Evolutionary conservation across 2,888 invertebrate species (phyloP).

Genomic region (Andrena dorsata): DNA sequence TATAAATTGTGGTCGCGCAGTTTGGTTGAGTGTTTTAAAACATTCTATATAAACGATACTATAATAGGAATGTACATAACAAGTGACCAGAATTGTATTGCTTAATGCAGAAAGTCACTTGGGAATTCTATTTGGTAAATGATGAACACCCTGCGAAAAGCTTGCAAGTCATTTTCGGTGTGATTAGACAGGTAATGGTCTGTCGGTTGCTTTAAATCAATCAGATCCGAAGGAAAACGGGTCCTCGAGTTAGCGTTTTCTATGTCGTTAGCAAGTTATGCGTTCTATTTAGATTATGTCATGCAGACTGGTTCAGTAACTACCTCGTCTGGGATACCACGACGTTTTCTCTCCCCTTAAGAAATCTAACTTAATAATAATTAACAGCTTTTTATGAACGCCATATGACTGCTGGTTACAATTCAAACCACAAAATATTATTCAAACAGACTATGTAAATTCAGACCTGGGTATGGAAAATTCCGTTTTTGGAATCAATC

Average conservation of each 20-base stretch:
- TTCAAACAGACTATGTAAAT: too few relatives aligned
- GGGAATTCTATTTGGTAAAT: background rate
- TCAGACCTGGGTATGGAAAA: too few relatives aligned
- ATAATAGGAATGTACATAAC: too few relatives aligned
- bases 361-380: too few relatives aligned
- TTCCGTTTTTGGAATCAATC: background rate
- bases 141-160: background rate
- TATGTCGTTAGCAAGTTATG: constrained; percentile 35
- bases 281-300: constrained; percentile 40
- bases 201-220: constrained; percentile 56
- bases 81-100: too few relatives aligned
- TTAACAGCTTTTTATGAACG: too few relatives aligned
- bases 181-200: constrained; percentile 51
- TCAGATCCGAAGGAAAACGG: constrained; percentile 53
- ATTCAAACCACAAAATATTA: too few relatives aligned
- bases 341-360: constrained; percentile 51
- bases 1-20: too few relatives aligned
- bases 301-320: constrained; percentile 59
- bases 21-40: too few relatives aligned
- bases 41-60: too few relatives aligned
- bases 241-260: constrained; percentile 34
- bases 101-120: background rate
- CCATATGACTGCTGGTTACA: too few relatives aligned
- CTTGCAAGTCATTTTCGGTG: constrained; percentile 47
- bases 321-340: constrained; percentile 76